These are phyloP conservation scores for Aphodius granarius DNA, from an alignment of 2,888 invertebrate species.

Conservation along the genomic window DNA sequence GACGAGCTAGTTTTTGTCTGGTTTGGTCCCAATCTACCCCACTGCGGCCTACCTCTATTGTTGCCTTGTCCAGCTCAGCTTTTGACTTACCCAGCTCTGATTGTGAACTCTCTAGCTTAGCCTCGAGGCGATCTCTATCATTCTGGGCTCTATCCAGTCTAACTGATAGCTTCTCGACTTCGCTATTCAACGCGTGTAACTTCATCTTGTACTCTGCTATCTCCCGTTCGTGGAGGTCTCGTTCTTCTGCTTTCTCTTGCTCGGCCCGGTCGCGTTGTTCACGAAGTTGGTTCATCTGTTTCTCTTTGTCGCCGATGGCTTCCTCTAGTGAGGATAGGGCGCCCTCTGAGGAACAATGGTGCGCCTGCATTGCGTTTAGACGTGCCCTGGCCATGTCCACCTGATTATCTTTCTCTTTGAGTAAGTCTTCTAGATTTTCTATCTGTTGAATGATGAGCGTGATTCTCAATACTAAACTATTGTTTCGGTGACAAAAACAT, in stretches of 20 bases:
- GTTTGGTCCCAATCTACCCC: conserved; percentile 89
- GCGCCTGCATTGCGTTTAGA: conserved; percentile 90
- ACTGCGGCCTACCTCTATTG: conserved; percentile 85
- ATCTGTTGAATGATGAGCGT: conserved; percentile 63
- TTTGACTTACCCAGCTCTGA: conserved; percentile 93
- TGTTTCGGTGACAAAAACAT: conserved; percentile 1
- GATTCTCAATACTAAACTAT: conserved; percentile 7
- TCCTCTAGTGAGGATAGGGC: conserved; percentile 92
- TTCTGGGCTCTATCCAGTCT: conserved; percentile 86
- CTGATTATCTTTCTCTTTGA: conserved; percentile 98
- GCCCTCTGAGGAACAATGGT: conserved; percentile 91
- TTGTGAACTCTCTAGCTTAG: conserved; percentile 89
- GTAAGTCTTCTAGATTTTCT: conserved; percentile 94
- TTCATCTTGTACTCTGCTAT: conserved; percentile 95
- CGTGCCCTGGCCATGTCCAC: conserved; percentile 93
- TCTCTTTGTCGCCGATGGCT: conserved; percentile 94
- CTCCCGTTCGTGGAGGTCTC: conserved; percentile 90
- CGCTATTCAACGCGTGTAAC: conserved; percentile 86
- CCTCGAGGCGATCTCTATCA: conserved; percentile 88
- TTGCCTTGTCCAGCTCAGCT: conserved; percentile 90
- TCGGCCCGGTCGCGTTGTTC: conserved; percentile 95
- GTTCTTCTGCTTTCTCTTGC: conserved; percentile 93
- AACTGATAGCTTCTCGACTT: conserved; percentile 85
- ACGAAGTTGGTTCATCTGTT: conserved; percentile 91
- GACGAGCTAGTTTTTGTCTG: conserved; percentile 77